Percentiles rank a stretch among this genome's conserved stretches.
Evolutionary conservation across 2,113 vertebrate species (phyloP).

Genomic region (Poeciliopsis retropinna): DNA sequence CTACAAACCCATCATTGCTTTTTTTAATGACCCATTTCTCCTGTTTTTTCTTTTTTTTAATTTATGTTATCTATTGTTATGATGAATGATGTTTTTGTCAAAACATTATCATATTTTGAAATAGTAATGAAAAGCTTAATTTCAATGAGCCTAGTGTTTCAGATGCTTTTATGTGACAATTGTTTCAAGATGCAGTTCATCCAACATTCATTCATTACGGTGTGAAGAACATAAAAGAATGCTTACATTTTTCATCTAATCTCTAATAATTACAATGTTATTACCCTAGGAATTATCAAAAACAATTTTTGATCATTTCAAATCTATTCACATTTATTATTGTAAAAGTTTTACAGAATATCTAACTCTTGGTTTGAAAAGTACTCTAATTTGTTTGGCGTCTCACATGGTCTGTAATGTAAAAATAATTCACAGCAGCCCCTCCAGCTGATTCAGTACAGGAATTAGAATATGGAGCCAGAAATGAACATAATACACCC

Average conservation of each 20-base stretch:
- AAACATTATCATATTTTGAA: not conserved
- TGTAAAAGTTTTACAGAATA: not conserved
- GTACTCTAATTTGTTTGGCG: not conserved
- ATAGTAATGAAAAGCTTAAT: not conserved
- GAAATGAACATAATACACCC: not conserved
- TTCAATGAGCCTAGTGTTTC: not conserved
- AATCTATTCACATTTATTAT: not conserved
- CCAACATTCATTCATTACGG: not conserved
- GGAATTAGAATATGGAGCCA: not conserved
- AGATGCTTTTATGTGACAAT: not conserved
- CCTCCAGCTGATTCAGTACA: not conserved
- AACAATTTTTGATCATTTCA: not conserved
- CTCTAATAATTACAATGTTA: too few species aligned
- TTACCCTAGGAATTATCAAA: not conserved
- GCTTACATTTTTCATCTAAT: too few species aligned
- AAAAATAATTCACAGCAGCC: not conserved
- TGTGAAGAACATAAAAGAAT: too few species aligned
- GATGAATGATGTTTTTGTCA: not conserved
- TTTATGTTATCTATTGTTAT: not conserved
- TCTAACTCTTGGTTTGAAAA: not conserved
- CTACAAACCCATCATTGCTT: constrained; percentile 22
- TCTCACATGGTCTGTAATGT: not conserved
- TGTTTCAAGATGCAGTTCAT: not conserved
- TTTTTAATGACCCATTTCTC: not conserved
- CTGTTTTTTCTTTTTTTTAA: not conserved